phyloP scores from a whole-genome alignment of 2,797 vertebrate genomes.

The Spinibarbus caldwelli region DNA sequence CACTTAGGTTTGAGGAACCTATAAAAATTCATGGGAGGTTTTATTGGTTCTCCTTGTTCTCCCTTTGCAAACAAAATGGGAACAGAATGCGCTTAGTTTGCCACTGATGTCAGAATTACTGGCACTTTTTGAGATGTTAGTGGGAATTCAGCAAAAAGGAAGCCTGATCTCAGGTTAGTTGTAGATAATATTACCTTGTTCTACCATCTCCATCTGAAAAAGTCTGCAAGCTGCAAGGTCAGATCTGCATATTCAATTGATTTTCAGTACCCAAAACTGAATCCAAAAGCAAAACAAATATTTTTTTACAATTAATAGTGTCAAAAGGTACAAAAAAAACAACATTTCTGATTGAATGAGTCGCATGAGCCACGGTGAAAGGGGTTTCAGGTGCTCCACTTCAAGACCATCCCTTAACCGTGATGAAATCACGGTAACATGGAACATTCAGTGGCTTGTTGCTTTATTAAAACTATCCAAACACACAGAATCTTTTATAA shows the following conservation, averaged over 20 bases:
- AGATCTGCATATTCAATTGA: background rate
- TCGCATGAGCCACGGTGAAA: background rate
- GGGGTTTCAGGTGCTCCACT: background rate
- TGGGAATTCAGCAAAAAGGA: background rate
- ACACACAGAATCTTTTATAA: background rate
- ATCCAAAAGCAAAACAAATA: background rate
- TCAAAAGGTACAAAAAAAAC: background rate
- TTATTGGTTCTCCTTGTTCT: constrained; percentile 39
- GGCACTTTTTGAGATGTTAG: background rate
- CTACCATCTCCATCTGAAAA: background rate
- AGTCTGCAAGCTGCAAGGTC: background rate
- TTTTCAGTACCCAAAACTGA: background rate
- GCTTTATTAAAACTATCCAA: constrained; percentile 2
- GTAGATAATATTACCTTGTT: background rate
- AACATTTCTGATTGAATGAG: background rate
- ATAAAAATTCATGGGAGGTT: constrained; percentile 1
- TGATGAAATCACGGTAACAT: background rate
- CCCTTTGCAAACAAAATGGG: constrained; percentile 18
- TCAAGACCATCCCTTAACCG: background rate
- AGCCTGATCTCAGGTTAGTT: background rate
- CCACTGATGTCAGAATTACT: constrained; percentile 24
- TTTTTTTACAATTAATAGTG: too few species aligned
- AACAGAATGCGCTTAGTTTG: constrained; percentile 9
- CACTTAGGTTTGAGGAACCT: constrained; percentile 10
- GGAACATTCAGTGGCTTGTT: background rate